Conservation (phyloP, 2,797 vertebrate species). For the Artibeus jamaicensis region DNA sequence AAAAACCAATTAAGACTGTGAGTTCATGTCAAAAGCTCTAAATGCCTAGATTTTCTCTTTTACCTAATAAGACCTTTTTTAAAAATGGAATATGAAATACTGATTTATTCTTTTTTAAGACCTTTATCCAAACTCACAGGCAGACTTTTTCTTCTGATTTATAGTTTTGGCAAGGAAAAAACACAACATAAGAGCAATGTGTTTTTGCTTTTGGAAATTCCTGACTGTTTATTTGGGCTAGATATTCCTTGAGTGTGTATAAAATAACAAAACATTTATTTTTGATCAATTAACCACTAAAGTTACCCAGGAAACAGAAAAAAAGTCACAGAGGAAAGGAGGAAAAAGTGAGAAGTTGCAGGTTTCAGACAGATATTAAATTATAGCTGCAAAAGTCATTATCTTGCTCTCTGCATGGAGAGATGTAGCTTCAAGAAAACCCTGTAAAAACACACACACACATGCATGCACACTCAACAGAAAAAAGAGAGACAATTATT, state of each 20-base stretch:
- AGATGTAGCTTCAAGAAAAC: background rate
- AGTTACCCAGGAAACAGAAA: background rate
- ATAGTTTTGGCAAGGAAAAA: constrained; percentile 10
- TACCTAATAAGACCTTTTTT: background rate
- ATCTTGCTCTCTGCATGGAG: background rate
- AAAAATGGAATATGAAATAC: no score
- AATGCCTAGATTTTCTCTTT: background rate
- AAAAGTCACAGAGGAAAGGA: background rate
- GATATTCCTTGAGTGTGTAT: background rate
- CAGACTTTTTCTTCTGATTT: constrained; percentile 16
- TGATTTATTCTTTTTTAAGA: background rate
- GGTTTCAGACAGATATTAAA: background rate
- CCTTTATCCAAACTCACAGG: background rate
- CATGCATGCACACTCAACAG: background rate
- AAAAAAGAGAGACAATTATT: background rate
- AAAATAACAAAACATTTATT: background rate
- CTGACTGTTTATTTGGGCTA: constrained; percentile 4
- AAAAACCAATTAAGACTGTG: background rate
- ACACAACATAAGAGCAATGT: background rate
- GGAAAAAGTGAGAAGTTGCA: background rate
- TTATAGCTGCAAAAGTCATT: background rate
- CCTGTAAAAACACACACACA: background rate
- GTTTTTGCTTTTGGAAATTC: constrained; percentile 10
- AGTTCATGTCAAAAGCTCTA: background rate
- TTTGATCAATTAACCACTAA: background rate